Evolutionary conservation across 2,797 vertebrate genomes (phyloP), one percentile per base, ranked within the genome.

Genomic region (Alca torda): DNA sequence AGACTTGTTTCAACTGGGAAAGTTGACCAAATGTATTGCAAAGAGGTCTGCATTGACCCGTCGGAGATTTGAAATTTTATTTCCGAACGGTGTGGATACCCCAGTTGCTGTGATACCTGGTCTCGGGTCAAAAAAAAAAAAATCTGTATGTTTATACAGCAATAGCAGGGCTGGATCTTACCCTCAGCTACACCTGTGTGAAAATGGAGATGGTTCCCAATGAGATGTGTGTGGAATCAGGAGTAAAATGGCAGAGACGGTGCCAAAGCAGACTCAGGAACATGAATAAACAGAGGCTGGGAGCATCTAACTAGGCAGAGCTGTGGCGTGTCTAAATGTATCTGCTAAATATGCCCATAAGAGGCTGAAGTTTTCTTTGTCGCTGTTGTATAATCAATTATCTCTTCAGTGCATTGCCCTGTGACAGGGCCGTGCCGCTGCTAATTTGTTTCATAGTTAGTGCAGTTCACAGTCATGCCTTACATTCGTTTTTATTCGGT

Each of bases 381-480:
- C 73, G 33, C 56, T 89, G 76, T 60, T 13, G 31, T 79, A 54
- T 86, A 83, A 94, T 95, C 83, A 75, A 77, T 95, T 93, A 88
- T 94, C 87, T 95, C 89, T 90, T 80, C 84, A 88, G 75, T 73
- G 86, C 60, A 13, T 67, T 14, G 54, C 87, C 80, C 83, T 73
- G 73, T 91, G 84, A 87, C 73, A 50, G 70, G n/a, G 54, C 67
- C 5, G 1, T 16, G 33, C 78, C 5, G 8, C 80, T 90, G 90
- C 69, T 96, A 67, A 94, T 96, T 96, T 95, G 82, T 87, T 96
- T 96, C 68, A 60, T 67, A 61, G 81, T 94, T 90, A 65, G 53
- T 81, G 89, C 50, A 56, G 73, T 72, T 88, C 77, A 33, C 48
- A 79, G 74, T 35, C 48, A 6, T 80, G 80, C 35, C 56, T 97